Evolutionary conservation across 2,797 vertebrate genomes (phyloP).

Genomic region (Kryptolebias ocellatus): DNA sequence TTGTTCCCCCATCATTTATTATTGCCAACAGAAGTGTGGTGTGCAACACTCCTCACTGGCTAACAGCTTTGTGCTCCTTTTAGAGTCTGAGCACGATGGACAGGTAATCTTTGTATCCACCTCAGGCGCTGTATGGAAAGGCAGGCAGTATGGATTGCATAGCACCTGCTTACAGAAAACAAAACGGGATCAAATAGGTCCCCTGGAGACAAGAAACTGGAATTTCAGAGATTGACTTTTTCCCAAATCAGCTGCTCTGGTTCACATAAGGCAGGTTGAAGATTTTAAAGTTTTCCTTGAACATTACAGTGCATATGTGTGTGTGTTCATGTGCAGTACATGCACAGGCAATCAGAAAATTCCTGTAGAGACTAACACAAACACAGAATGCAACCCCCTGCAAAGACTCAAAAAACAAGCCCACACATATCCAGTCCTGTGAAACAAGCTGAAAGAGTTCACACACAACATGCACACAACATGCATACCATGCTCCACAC

Average conservation of each 20-base stretch:
- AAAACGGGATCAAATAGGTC: slow-evolving; percentile 30
- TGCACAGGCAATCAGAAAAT: slow-evolving; percentile 30
- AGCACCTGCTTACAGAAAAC: slow-evolving; percentile 56
- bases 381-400: slow-evolving; percentile 25
- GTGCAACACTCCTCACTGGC: slow-evolving; percentile 53
- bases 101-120: slow-evolving; percentile 63
- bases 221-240: slow-evolving; percentile 48
- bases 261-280: slow-evolving; percentile 21
- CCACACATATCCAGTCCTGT: slow-evolving; percentile 32
- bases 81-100: slow-evolving; percentile 63
- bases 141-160: slow-evolving; percentile 46
- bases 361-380: slow-evolving; percentile 16
- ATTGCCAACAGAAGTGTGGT: slow-evolving; percentile 58
- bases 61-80: slow-evolving; percentile 54
- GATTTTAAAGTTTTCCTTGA: slow-evolving; percentile 32
- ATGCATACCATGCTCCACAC: slow-evolving; percentile 47
- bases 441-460: slow-evolving; percentile 55
- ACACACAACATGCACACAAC: slow-evolving; percentile 44
- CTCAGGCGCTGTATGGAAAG: slow-evolving; percentile 38
- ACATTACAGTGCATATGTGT: not conserved
- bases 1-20: slow-evolving; percentile 61
- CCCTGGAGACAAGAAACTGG: slow-evolving; percentile 40
- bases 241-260: slow-evolving; percentile 32
- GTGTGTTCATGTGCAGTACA: not conserved
- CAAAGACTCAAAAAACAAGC: slow-evolving; percentile 37